Evolutionary conservation across 2,888 invertebrate species (phyloP), one percentile per base, ranked within the genome.

Genomic region (Agonopterix heracliana): DNA sequence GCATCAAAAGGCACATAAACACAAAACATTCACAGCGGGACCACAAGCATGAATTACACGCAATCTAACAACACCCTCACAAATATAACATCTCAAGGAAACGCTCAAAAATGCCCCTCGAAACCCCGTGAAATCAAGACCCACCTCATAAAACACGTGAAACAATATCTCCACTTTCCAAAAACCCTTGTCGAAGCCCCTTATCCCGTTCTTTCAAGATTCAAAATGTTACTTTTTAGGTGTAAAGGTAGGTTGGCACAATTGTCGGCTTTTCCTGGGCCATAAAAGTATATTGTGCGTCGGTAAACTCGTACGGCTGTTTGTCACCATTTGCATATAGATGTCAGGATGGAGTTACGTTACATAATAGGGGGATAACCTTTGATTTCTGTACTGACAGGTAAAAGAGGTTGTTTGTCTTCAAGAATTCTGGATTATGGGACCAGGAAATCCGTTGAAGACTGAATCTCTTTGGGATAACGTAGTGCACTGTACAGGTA

Each of bases 231-330:
- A n/a, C 9, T 9, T 38, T 38, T n/a, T n/a, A 9, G 38, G 5
- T 38, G 38, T n/a, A 38, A 38, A 38, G 4, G 10, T 38, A 26
- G 26, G 26, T 38, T 38, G 47, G 72, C 63, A 74, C 61, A 57
- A 61, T 68, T 63, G 71, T 71, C 76, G 78, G 75, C 78, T 83
- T 82, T 83, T 83, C 81, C 78, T 79, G 73, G 66, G 70, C 76
- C 78, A 82, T 87, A 85, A 87, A 87, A 87, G 75, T 86, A 86
- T 86, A 87, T 87, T 81, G 85, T 84, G 84, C 85, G 85, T 82
- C 77, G 78, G 82, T 81, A 81, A 83, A 84, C 75, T 80, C 74
- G 74, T 66, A 69, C 69, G 80, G 71, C 79, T 83, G 83, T 85
- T 86, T 86, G 86, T 85, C 85, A 82, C 80, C 78, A 84, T 87